Evolutionary conservation across 2,113 vertebrate genomes (phyloP).

Genomic region (Cyprinodon variegatus): DNA sequence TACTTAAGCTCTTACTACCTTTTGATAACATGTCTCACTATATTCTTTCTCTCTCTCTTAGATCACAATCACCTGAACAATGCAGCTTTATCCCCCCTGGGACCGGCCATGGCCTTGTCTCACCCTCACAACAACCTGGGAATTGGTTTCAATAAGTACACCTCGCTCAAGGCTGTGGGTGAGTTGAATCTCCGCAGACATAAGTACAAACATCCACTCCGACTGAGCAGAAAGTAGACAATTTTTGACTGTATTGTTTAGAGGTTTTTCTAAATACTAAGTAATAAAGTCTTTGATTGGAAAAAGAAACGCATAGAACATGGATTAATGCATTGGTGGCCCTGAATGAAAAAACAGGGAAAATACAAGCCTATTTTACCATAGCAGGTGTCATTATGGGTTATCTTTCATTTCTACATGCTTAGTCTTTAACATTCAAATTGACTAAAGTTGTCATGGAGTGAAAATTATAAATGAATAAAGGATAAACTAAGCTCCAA

Average conservation of each 20-base stretch:
- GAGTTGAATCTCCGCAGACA: slow-evolving; percentile 42
- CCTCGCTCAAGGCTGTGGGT: slow-evolving; percentile 80
- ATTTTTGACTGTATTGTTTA: background rate
- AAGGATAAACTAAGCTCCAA: background rate
- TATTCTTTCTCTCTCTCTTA: slow-evolving; percentile 35
- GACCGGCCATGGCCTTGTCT: slow-evolving; percentile 78
- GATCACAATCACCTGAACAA: slow-evolving; percentile 83
- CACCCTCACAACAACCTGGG: slow-evolving; percentile 83
- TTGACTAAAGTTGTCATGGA: slow-evolving; percentile 1
- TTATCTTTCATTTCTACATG: slow-evolving; percentile 18
- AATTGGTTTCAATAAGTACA: slow-evolving; percentile 81
- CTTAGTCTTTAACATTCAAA: slow-evolving; percentile 5
- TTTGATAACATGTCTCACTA: slow-evolving; percentile 8
- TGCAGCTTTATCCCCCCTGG: slow-evolving; percentile 74
- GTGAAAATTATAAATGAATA: slow-evolving; percentile 15
- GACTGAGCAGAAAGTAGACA: slow-evolving; percentile 1
- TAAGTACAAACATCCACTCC: slow-evolving; percentile 3
- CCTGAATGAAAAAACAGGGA: background rate
- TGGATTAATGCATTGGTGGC: slow-evolving; percentile 5
- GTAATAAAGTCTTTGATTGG: background rate
- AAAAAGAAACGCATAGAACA: background rate
- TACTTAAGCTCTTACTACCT: background rate
- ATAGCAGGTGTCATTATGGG: slow-evolving; percentile 28
- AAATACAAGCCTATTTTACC: slow-evolving; percentile 21
- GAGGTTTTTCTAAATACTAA: background rate